A percentile compares a stretch with the other conserved stretches of the same genome.
These are phyloP conservation scores for Chaunax sp. DNA, from an alignment of 2,797 vertebrate species.

Conservation along the genomic window DNA sequence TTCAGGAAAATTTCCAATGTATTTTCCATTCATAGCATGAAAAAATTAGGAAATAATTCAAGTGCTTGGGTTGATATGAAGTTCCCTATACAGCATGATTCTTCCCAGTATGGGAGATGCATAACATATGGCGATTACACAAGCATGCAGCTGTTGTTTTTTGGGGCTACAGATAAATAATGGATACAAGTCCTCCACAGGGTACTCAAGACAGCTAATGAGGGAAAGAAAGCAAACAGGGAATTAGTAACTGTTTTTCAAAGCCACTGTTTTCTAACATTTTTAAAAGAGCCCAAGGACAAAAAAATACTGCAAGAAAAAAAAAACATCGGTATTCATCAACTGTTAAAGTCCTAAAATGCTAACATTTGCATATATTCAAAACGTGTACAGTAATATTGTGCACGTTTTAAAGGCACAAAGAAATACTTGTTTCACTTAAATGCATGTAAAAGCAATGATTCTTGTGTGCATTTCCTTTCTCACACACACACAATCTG, in stretches of 20 bases:
- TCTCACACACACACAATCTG: constrained; percentile 8
- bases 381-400: constrained; percentile 29
- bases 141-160: constrained; percentile 81
- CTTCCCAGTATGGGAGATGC: constrained; percentile 66
- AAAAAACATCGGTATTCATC: constrained; percentile 68
- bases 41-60: constrained; percentile 45
- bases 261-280: constrained; percentile 71
- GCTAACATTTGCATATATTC: constrained; percentile 68
- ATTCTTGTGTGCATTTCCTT: constrained; percentile 23
- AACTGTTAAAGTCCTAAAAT: constrained; percentile 55
- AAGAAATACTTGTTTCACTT: constrained; percentile 13
- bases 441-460: constrained; percentile 36
- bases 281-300: constrained; percentile 78
- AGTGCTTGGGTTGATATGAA: constrained; percentile 51
- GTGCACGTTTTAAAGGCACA: constrained; percentile 38
- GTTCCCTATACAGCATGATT: constrained; percentile 60
- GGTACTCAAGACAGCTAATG: constrained; percentile 78
- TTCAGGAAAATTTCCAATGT: constrained; percentile 30
- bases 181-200: constrained; percentile 79
- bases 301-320: constrained; percentile 56
- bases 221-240: constrained; percentile 72
- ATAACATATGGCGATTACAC: constrained; percentile 79
- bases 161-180: constrained; percentile 78
- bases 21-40: constrained; percentile 35
- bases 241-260: constrained; percentile 79